Evolutionary conservation across 2,113 vertebrate genomes (phyloP).

Genomic region (Bombycilla garrulus): DNA sequence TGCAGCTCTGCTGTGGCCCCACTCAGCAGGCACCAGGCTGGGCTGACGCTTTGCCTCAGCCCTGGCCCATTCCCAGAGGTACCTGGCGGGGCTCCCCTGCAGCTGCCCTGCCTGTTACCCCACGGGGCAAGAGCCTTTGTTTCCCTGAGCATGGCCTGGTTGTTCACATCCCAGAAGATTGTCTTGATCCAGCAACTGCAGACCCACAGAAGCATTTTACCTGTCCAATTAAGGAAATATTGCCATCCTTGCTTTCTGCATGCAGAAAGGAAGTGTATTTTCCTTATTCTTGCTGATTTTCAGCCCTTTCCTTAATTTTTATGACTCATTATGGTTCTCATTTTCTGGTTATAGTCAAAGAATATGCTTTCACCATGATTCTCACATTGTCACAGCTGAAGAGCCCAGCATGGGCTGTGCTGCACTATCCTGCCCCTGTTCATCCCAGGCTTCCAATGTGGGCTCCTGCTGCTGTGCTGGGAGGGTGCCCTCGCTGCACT

Average conservation of each 20-base stretch:
- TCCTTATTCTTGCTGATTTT: not conserved
- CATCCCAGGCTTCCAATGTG: accelerated
- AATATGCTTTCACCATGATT: not conserved
- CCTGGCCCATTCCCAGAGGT: not conserved
- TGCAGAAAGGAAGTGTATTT: not conserved
- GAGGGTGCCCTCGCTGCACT: accelerated
- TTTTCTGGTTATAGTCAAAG: not conserved
- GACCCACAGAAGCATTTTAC: not conserved
- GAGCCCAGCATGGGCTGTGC: not conserved
- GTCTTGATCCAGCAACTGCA: not conserved
- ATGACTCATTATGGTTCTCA: not conserved
- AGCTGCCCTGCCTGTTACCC: not conserved
- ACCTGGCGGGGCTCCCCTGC: not conserved
- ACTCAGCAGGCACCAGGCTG: not conserved
- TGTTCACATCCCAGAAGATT: not conserved
- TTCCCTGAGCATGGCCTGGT: not conserved
- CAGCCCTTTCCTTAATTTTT: not conserved
- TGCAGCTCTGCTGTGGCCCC: not conserved
- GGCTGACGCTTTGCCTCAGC: not conserved
- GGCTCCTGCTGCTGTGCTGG: not conserved
- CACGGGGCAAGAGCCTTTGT: not conserved
- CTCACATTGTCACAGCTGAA: not conserved
- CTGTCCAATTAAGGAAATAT: not conserved
- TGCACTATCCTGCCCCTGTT: not conserved
- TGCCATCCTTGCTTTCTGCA: not conserved